phyloP scores from a whole-genome alignment of 2,888 invertebrate species.

The Ophioninae sp. region DNA sequence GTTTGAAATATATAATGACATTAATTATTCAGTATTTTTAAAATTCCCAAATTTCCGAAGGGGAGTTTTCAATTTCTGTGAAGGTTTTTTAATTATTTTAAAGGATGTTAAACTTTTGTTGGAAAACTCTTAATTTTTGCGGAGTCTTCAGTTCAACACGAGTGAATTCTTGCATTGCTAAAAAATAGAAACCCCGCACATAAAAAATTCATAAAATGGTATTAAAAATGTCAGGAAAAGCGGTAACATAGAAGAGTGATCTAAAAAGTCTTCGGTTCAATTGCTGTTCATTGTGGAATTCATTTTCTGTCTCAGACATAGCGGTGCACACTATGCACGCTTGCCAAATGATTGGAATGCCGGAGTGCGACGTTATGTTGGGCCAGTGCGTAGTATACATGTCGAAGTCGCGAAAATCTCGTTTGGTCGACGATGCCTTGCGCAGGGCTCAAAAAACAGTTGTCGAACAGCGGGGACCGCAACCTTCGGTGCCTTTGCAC shows the following conservation, averaged over 20 bases:
- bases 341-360: slow-evolving; percentile 90
- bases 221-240: too few species aligned
- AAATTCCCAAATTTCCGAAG: too few species aligned
- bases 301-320: slow-evolving; percentile 81
- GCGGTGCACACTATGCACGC: slow-evolving; percentile 89
- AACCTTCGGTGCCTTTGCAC: slow-evolving; percentile 88
- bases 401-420: slow-evolving; percentile 87
- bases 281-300: not conserved
- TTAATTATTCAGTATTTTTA: too few species aligned
- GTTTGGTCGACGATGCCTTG: slow-evolving; percentile 81
- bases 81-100: too few species aligned
- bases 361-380: slow-evolving; percentile 88
- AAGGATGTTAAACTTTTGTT: too few species aligned
- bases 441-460: slow-evolving; percentile 52
- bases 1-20: too few species aligned
- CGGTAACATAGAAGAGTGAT: not conserved
- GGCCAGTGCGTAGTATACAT: slow-evolving; percentile 89
- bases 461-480: slow-evolving; percentile 82
- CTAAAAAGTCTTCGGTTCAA: not conserved
- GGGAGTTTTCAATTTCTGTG: too few species aligned
- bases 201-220: too few species aligned
- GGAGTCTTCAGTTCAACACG: too few species aligned
- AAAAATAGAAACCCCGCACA: too few species aligned
- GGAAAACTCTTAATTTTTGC: too few species aligned
- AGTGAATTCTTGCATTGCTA: too few species aligned